Evolutionary conservation across 2,888 invertebrate species (phyloP), one percentile per base, ranked within the genome.

Genomic region (Drosophila yooni): DNA sequence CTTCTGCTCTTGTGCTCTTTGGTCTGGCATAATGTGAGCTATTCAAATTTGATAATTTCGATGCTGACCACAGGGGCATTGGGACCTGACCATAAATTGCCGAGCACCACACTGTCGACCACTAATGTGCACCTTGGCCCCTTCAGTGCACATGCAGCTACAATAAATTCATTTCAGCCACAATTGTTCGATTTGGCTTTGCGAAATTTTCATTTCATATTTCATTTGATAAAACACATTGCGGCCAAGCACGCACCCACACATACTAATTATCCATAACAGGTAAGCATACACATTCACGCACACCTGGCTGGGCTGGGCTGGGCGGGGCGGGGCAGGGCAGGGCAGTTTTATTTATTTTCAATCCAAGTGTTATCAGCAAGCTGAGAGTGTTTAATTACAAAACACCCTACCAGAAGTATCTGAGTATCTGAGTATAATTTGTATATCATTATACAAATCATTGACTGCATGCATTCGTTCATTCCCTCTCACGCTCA

Each of bases 201-300:
- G 21, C 40, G 36, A 31, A n/a, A 33, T 52, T 60, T 66, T 53
- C 56, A 54, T 64, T 46, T 46, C 46, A 46, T 46, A 66, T 68
- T 68, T 69, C 46, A 78, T 70, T 74, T 71, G 51, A 62, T 76
- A 66, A 62, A 65, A 70, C 62, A 67, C 63, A 65, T 56, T 43
- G 56, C 52, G 51, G 21, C 50, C 65, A 21, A 1, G 2, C 13
- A 46, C 1, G 21, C 43, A 21, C 21, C 0, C 43, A 21, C 43
- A 46, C 46, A 21, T 21, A 21, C 21, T 71, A 77, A 74, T 74
- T 70, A 74, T 58, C 46, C 7, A 46, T 13, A 21, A 21, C 21
- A 21, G 21, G 7, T 6, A n/a, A 18, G 4, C 18, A 18, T 7
- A 7, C 36, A 36, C 36, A 15, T 6, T 7, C 13, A 13, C 21